phyloP scores from a whole-genome alignment of 1,140 invertebrate species.

The Hesperophylax magnus region DNA sequence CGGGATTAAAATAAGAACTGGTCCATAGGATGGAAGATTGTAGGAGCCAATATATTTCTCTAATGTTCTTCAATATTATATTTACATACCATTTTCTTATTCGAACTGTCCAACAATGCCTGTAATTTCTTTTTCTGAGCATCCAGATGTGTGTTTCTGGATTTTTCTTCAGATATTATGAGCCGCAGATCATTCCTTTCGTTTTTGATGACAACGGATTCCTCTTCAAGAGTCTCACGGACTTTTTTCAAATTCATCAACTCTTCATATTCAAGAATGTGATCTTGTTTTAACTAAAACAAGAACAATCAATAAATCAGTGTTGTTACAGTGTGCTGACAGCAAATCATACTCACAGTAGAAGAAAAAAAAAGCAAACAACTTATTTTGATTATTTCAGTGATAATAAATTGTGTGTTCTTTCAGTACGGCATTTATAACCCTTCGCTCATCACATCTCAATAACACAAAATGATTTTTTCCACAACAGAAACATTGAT shows the following conservation, averaged over 20 bases:
- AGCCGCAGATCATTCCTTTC: conserved; percentile 70
- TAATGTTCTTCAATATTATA: neutral
- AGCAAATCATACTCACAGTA: too few relatives aligned
- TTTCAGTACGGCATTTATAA: too few relatives aligned
- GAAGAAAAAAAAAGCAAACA: too few relatives aligned
- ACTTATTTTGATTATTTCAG: too few relatives aligned
- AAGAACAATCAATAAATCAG: neutral
- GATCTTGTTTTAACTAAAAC: conserved; percentile 61
- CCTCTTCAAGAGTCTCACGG: conserved; percentile 70
- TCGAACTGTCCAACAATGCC: conserved; percentile 65
- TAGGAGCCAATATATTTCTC: too few relatives aligned
- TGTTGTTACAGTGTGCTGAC: neutral
- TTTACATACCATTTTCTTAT: conserved; percentile 68
- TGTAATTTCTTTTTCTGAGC: conserved; percentile 70
- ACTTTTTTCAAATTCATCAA: conserved; percentile 69
- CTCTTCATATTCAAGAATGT: conserved; percentile 63
- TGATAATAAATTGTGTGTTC: too few relatives aligned
- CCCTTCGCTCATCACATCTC: too few relatives aligned
- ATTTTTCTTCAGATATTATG: conserved; percentile 71
- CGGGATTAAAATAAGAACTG: too few relatives aligned
- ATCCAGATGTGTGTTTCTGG: conserved; percentile 66
- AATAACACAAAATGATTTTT: too few relatives aligned
- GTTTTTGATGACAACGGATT: conserved; percentile 69
- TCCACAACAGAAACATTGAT: too few relatives aligned
- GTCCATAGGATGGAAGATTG: too few relatives aligned